phyloP scores from a whole-genome alignment of 2,113 vertebrate genomes.

The Strix uralensis region DNA sequence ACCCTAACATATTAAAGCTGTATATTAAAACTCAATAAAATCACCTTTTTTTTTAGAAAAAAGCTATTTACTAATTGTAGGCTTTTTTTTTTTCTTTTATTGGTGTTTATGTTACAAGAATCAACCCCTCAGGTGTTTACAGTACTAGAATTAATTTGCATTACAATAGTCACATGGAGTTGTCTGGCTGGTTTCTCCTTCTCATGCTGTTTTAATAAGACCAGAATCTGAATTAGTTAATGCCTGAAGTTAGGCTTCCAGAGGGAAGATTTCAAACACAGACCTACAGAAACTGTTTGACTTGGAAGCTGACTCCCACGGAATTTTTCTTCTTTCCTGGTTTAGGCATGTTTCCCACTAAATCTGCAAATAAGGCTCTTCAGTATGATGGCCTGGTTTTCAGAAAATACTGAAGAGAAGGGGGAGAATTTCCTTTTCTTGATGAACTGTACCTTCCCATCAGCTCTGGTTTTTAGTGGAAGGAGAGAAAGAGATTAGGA shows the following conservation, averaged over 20 bases:
- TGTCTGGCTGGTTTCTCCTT: background rate
- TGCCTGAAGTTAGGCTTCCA: constrained; percentile 28
- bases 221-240: constrained; percentile 10
- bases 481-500: background rate
- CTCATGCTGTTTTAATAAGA: constrained; percentile 29
- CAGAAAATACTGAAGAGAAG: background rate
- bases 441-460: background rate
- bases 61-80: background rate
- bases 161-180: background rate
- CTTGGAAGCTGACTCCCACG: constrained; percentile 45
- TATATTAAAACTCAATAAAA: constrained; percentile 91
- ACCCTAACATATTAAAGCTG: constrained; percentile 85
- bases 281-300: constrained; percentile 50
- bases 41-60: constrained; percentile 74
- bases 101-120: background rate
- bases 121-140: background rate
- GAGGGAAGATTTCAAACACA: constrained; percentile 54
- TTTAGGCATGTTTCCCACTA: constrained; percentile 43
- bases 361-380: constrained; percentile 25
- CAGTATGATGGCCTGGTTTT: constrained; percentile 23
- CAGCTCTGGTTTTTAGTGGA: constrained; percentile 2
- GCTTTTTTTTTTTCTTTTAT: background rate
- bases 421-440: constrained; percentile 29
- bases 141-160: background rate
- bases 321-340: constrained; percentile 42